phyloP scores from a whole-genome alignment of 2,113 vertebrate genomes.

The Pitta sordida region DNA sequence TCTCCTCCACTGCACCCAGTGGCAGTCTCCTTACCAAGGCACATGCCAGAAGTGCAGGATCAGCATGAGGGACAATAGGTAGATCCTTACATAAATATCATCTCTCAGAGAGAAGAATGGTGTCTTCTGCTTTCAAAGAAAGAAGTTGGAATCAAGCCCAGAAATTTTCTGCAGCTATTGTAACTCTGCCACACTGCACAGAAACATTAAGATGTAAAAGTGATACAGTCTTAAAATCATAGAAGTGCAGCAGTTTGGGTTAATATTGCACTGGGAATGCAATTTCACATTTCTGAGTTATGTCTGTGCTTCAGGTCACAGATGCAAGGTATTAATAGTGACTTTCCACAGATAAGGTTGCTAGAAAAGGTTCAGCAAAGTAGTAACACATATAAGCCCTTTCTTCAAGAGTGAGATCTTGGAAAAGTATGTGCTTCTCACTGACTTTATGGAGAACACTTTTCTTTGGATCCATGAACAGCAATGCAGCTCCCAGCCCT shows the following conservation, averaged over 20 bases:
- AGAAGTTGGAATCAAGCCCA: constrained; percentile 14
- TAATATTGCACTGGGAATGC: not conserved
- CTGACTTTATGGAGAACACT: not conserved
- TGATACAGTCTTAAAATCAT: not conserved
- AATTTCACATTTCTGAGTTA: not conserved
- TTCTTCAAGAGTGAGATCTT: not conserved
- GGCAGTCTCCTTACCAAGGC: not conserved
- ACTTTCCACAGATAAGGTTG: not conserved
- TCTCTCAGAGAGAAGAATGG: not conserved
- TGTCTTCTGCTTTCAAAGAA: not conserved
- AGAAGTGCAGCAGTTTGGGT: not conserved
- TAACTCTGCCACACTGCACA: not conserved
- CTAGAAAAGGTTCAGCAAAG: not conserved
- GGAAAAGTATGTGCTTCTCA: not conserved
- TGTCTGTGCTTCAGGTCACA: not conserved
- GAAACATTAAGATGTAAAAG: not conserved
- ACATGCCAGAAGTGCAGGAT: rapidly evolving
- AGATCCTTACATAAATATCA: not conserved
- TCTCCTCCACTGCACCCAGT: not conserved
- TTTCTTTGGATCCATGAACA: not conserved
- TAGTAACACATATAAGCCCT: not conserved
- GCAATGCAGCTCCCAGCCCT: not conserved
- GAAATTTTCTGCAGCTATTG: not conserved
- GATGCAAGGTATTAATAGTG: not conserved
- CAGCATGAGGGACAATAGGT: not conserved